A percentile compares a stretch with the other conserved stretches of the same genome.
Conservation (phyloP, 2,113 vertebrate species). For the Natator depressus region DNA sequence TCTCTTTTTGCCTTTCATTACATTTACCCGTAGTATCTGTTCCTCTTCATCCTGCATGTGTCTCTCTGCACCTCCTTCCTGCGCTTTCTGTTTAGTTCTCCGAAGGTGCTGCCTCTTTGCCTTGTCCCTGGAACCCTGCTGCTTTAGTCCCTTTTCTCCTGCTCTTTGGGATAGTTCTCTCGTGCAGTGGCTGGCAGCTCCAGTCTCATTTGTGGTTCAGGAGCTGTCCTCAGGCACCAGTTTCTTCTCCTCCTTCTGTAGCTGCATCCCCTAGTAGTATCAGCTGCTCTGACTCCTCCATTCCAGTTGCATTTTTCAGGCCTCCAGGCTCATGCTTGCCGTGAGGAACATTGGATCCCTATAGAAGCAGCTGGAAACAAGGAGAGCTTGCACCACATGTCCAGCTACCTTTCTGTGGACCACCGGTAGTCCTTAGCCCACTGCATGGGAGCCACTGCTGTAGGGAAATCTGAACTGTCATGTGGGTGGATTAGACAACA, state of each 20-base stretch:
- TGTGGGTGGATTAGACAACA: neutral
- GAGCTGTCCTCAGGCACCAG: neutral
- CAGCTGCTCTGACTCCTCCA: neutral
- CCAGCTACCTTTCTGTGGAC: neutral
- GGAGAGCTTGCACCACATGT: neutral
- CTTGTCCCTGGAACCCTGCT: neutral
- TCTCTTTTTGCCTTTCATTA: neutral
- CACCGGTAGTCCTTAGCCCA: neutral
- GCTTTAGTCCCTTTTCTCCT: neutral
- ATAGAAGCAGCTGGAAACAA: neutral
- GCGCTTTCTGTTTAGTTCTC: neutral
- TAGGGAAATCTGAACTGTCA: neutral
- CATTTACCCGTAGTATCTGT: neutral
- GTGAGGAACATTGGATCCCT: neutral
- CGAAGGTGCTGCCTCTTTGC: neutral
- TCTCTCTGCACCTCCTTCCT: neutral
- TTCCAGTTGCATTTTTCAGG: neutral
- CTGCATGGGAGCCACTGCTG: accelerated
- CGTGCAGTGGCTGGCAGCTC: neutral
- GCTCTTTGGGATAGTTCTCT: neutral
- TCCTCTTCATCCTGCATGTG: neutral
- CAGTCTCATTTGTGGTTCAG: neutral
- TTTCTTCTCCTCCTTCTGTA: neutral
- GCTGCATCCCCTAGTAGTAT: neutral
- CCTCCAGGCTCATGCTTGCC: neutral